Conservation (phyloP, 2,888 invertebrate genomes). For the Thereva unica region DNA sequence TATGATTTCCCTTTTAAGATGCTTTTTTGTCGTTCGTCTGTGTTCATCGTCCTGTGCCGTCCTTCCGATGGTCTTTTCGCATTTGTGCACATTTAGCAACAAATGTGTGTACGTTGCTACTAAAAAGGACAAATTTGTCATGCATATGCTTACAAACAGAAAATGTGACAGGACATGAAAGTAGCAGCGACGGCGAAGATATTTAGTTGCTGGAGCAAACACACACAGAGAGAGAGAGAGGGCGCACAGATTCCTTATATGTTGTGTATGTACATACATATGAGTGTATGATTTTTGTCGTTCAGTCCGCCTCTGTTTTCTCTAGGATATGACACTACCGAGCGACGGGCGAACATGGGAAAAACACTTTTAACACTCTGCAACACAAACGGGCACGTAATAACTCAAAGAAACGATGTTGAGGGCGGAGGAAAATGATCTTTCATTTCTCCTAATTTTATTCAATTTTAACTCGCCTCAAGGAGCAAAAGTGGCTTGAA, state of each 20-base stretch:
- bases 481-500: neutral
- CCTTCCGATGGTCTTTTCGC: neutral
- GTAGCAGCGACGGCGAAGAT: no score
- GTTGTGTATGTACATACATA: no score
- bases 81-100: constrained; percentile 30
- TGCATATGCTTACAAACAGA: constrained; percentile 28
- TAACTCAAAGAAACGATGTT: constrained; percentile 15
- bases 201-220: no score
- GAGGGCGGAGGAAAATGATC: constrained; percentile 19
- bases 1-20: constrained; percentile 28
- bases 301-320: no score
- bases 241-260: no score
- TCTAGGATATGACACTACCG: neutral
- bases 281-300: no score
- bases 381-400: neutral
- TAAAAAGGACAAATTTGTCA: constrained; percentile 35
- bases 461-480: constrained; percentile 16
- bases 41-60: neutral
- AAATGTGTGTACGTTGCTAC: constrained; percentile 20
- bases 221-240: no score
- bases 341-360: neutral
- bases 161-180: constrained; percentile 22
- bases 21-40: constrained; percentile 15
- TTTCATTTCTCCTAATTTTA: constrained; percentile 33
- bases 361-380: neutral